A percentile compares a stretch with the other conserved stretches of the same genome.
phyloP scores from a whole-genome alignment of 2,888 invertebrate genomes.

The Monopis laevigella region DNA sequence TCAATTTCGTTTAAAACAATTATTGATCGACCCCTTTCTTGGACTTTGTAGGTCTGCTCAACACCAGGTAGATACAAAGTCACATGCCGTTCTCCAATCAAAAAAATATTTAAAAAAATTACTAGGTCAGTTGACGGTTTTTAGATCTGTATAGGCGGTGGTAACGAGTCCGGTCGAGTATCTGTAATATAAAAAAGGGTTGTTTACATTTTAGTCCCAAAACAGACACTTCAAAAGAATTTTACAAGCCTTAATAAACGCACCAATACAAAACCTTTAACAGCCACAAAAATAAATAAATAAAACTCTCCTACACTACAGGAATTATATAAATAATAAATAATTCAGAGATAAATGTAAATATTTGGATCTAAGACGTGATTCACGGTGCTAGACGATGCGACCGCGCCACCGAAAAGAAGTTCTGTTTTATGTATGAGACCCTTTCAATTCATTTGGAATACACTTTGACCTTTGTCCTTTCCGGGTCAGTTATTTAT shows the following conservation, averaged over 20 bases:
- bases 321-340: conserved; percentile 13
- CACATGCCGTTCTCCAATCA: no score
- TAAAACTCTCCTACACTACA: conserved; percentile 16
- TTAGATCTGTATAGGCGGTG: no score
- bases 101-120: no score
- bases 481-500: conserved; percentile 63
- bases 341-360: conserved; percentile 31
- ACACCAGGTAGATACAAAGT: no score
- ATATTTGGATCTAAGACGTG: conserved; percentile 30
- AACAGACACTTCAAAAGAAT: conserved; percentile 6
- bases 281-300: conserved; percentile 12
- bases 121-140: no score
- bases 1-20: no score
- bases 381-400: conserved; percentile 41
- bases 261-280: conserved; percentile 6
- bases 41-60: no score
- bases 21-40: no score
- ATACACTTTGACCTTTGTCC: conserved; percentile 57
- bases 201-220: no score
- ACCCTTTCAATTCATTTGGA: conserved; percentile 61
- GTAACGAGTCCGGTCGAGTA: no score
- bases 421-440: conserved; percentile 59
- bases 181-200: no score
- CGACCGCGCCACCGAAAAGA: conserved; percentile 32
- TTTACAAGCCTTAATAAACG: conserved; percentile 9